Evolutionary conservation across 1,140 invertebrate species (phyloP).

Genomic region (Rhopalosiphum padi): DNA sequence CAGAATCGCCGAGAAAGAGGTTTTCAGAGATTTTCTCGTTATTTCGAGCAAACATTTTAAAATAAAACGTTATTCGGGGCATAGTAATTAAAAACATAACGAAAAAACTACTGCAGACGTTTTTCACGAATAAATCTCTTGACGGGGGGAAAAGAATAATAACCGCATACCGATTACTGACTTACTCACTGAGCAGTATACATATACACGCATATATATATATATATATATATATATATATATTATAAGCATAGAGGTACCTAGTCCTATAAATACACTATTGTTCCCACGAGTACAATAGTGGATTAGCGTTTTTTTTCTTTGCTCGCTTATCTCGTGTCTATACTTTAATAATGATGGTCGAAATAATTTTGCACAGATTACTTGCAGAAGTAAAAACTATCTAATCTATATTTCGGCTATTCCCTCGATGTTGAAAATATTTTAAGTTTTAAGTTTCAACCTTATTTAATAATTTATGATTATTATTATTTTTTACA

Average conservation of each 20-base stretch:
- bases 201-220: neutral
- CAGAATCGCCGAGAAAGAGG: neutral
- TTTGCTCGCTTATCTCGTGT: neutral
- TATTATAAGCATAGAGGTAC: neutral
- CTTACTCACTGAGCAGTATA: neutral
- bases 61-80: neutral
- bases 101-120: constrained; percentile 3
- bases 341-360: neutral
- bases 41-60: neutral
- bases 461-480: neutral
- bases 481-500: neutral
- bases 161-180: neutral
- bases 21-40: neutral
- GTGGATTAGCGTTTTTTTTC: neutral
- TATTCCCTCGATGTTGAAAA: neutral
- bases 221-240: neutral
- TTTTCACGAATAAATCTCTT: constrained; percentile 4
- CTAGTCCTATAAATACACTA: neutral
- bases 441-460: neutral
- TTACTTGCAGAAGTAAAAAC: neutral
- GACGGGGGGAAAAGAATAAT: neutral
- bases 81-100: neutral
- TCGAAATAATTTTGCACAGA: neutral
- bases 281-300: neutral
- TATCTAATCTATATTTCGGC: neutral